Evolutionary conservation across 2,797 vertebrate genomes (phyloP).

Genomic region (Nothura maculosa): DNA sequence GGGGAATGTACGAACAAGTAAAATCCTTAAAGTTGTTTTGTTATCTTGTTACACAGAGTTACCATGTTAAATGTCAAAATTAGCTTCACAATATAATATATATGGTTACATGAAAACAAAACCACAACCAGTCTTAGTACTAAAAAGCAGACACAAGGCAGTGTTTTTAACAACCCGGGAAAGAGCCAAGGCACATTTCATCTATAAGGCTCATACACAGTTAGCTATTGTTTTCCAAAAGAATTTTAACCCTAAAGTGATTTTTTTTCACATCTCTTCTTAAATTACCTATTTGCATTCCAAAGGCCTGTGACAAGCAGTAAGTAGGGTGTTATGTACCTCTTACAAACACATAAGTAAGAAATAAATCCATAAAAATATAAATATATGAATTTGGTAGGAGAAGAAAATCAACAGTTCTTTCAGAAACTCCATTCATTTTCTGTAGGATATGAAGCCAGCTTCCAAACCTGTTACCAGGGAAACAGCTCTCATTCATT

Average conservation of each 20-base stretch:
- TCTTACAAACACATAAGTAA: not conserved
- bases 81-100: not conserved
- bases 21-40: not conserved
- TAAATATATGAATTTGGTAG: not conserved
- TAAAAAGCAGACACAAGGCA: not conserved
- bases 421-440: conserved; percentile 34
- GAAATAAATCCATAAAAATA: accelerated
- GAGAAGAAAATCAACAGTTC: not conserved
- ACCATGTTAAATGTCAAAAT: not conserved
- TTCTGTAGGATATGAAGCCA: conserved; percentile 32
- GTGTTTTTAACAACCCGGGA: not conserved
- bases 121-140: not conserved
- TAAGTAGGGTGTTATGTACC: not conserved
- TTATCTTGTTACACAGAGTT: not conserved
- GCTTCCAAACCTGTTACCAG: conserved; percentile 41
- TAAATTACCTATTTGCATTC: not conserved
- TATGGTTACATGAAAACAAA: not conserved
- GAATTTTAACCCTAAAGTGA: not conserved
- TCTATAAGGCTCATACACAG: not conserved
- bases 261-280: not conserved
- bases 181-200: conserved; percentile 1
- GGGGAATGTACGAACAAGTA: not conserved
- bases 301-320: not conserved
- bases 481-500: conserved; percentile 54
- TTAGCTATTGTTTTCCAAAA: not conserved